Conservation (phyloP, 1,140 invertebrate genomes). For the Sycophaga agraensis region DNA sequence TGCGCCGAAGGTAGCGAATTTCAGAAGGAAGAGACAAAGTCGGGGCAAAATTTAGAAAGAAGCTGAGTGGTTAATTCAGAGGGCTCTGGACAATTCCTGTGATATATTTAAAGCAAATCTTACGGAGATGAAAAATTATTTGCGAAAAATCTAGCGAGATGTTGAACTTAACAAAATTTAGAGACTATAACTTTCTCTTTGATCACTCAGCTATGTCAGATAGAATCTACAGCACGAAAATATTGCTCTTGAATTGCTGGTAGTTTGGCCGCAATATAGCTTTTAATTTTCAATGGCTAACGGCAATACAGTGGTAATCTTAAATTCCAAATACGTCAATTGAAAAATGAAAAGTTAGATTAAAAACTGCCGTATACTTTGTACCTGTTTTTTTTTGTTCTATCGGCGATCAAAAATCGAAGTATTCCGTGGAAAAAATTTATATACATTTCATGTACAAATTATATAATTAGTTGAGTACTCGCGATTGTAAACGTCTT, state of each 20-base stretch:
- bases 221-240: conserved; percentile 4
- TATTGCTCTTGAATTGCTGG: neutral
- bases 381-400: conserved; percentile 18
- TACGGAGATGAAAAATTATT: neutral
- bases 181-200: conserved; percentile 5
- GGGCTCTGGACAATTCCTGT: conserved; percentile 39
- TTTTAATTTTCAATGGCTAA: neutral
- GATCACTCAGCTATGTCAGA: neutral
- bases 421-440: conserved; percentile 5
- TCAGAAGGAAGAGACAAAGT: conserved; percentile 5
- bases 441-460: conserved; percentile 21
- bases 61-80: conserved; percentile 22
- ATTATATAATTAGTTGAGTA: conserved; percentile 19
- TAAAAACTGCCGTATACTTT: conserved; percentile 9
- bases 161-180: neutral
- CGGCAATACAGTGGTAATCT: conserved; percentile 3
- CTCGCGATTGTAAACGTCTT: neutral
- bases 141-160: neutral
- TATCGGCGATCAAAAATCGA: neutral
- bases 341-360: neutral
- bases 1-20: conserved; percentile 31
- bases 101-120: conserved; percentile 38
- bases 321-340: too few species aligned
- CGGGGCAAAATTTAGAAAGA: conserved; percentile 5
- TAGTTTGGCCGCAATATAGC: neutral